Evolutionary conservation across 2,113 vertebrate genomes (phyloP), one percentile per base, ranked within the genome.

Genomic region (Ictalurus punctatus): DNA sequence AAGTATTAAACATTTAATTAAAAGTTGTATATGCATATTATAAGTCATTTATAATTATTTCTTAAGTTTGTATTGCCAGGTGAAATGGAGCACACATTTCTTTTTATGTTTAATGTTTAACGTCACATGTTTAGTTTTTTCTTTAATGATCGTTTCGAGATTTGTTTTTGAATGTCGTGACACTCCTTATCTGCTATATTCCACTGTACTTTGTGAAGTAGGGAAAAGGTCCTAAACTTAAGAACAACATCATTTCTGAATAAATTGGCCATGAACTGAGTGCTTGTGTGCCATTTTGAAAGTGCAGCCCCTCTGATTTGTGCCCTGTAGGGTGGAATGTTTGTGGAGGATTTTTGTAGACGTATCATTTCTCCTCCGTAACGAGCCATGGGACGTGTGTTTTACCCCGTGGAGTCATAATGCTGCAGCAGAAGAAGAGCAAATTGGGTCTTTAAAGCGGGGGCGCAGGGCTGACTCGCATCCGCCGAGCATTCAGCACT

Each of bases 371-470:
- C 78, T 87, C 69, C 37, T 61, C 85, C 37, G 83, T 90, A 90
- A 90, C 87, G 86, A 91, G 87, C 74, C 63, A 34, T 59, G 67
- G 83, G 76, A 80, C 67, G 61, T 63, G 85, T 86, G 78, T 88
- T 56, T 67, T 86, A 85, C 89, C 88, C 89, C 23, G 6, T 67
- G 85, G 84, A 89, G 82, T 87, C 87, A 84, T 79, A 90, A 90
- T 52, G 80, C 82, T 87, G 86, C 85, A 86, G 87, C 83, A 80
- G 86, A 83, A 86, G 74, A 89, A 83, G 67, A 88, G 91, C 88
- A 91, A 89, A 91, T 90, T 90, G 85, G 88, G 88, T 90, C 87
- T 90, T 74, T 90, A 82, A 84, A 90, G 87, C 27, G 16, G 71
- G 37, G 71, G 80, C 79, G 79, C 54, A 40, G 74, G 59, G 82